Percentiles rank a stretch among this genome's conserved stretches.
Conservation (phyloP, 2,888 invertebrate species). For the Drosophila nr. medialis region DNA sequence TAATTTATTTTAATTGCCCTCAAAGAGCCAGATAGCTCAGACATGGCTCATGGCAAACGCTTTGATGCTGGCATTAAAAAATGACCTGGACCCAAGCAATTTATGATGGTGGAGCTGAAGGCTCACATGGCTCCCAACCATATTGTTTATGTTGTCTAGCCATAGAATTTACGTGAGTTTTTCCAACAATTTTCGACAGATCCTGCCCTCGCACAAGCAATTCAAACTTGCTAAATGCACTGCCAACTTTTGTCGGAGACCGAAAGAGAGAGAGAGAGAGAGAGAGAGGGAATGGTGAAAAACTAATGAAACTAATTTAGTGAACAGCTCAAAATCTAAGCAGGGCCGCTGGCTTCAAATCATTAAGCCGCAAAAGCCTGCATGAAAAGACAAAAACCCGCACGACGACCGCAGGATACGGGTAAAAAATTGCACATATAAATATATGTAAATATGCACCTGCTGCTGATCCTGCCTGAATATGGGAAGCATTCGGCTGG, state of each 20-base stretch:
- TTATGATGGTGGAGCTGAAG: constrained; percentile 60
- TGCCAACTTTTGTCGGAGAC: constrained; percentile 37
- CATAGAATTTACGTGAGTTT: constrained; percentile 71
- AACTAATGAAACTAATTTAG: constrained; percentile 79
- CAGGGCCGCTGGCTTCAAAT: constrained; percentile 62
- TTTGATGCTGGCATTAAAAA: constrained; percentile 64
- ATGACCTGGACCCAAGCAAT: constrained; percentile 72
- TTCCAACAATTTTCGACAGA: constrained; percentile 44
- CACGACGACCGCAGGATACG: constrained; percentile 42
- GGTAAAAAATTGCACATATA: constrained; percentile 48
- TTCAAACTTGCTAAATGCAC: constrained; percentile 53
- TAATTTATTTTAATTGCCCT: constrained; percentile 84
- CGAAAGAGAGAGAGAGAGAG: background rate
- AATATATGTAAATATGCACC: constrained; percentile 78
- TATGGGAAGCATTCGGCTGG: constrained; percentile 15
- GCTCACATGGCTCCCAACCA: constrained; percentile 38
- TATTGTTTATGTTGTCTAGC: constrained; percentile 80
- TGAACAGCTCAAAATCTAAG: constrained; percentile 68
- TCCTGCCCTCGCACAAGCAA: constrained; percentile 41
- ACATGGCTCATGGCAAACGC: constrained; percentile 29
- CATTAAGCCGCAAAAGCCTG: constrained; percentile 66
- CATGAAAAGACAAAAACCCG: constrained; percentile 26
- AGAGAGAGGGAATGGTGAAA: constrained; percentile 11
- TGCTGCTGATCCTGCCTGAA: constrained; percentile 53
- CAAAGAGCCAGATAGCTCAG: constrained; percentile 58